phyloP scores from a whole-genome alignment of 1,140 invertebrate genomes.

The Drosophila nikananu region DNA sequence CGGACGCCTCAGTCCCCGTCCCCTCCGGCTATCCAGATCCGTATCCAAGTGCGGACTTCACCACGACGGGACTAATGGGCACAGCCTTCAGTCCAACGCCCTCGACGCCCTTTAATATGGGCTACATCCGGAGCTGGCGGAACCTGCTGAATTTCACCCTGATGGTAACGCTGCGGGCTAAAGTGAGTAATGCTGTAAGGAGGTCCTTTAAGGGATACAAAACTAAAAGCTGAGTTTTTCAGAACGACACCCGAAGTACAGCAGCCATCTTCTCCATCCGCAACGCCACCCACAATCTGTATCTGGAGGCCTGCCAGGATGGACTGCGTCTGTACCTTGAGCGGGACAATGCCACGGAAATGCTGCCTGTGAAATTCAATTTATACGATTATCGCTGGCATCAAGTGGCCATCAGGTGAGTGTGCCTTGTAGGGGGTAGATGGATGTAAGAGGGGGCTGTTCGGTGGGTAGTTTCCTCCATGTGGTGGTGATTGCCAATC shows the following conservation, averaged over 20 bases:
- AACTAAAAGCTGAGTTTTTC: conserved; percentile 4
- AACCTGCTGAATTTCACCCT: conserved; percentile 79
- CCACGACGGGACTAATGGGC: conserved; percentile 24
- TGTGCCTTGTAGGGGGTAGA: not conserved
- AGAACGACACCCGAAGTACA: conserved; percentile 77
- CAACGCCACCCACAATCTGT: conserved; percentile 81
- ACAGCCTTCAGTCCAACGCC: conserved; percentile 35
- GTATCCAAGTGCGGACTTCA: conserved; percentile 30
- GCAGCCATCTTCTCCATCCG: conserved; percentile 82
- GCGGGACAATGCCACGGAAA: conserved; percentile 83
- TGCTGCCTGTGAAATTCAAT: conserved; percentile 85
- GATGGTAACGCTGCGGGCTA: conserved; percentile 77
- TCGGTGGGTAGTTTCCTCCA: conserved; percentile 7
- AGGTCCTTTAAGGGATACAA: not conserved
- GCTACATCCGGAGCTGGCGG: conserved; percentile 76
- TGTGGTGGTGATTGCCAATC: conserved; percentile 59
- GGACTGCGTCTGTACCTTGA: conserved; percentile 82
- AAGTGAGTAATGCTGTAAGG: conserved; percentile 47
- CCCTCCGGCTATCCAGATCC: conserved; percentile 38
- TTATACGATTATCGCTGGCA: conserved; percentile 85
- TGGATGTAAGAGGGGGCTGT: not conserved
- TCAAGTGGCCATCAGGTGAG: conserved; percentile 85
- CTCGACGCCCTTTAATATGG: conserved; percentile 77
- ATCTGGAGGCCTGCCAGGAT: conserved; percentile 80
- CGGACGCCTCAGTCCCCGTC: conserved; percentile 16